Conservation (phyloP, 2,888 invertebrate genomes). For the Agriopis leucophaearia region DNA sequence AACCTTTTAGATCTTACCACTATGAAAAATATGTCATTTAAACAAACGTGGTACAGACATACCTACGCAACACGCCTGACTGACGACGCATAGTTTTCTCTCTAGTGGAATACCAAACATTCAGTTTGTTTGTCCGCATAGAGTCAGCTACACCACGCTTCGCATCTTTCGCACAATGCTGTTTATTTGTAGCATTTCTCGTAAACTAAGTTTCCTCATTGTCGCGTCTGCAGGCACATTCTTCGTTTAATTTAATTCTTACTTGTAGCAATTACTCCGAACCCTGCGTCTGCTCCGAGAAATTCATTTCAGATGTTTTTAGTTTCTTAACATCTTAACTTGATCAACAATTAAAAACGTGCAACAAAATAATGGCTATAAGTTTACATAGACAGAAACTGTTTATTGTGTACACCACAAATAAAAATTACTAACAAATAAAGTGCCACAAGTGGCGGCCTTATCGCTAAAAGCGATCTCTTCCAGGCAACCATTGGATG, state of each 20-base stretch:
- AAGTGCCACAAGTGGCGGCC: no score
- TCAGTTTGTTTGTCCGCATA: conserved; percentile 12
- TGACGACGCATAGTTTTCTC: conserved; percentile 1
- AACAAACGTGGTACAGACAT: not conserved
- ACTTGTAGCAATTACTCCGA: conserved; percentile 20
- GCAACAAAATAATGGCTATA: not conserved
- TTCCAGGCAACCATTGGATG: no score
- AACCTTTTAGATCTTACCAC: no score
- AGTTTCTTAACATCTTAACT: not conserved
- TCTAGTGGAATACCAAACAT: conserved; percentile 3
- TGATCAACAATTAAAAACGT: not conserved
- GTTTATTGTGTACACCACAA: no score
- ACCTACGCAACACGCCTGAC: not conserved
- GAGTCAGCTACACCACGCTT: conserved; percentile 1
- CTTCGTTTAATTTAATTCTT: conserved; percentile 24
- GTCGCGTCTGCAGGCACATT: conserved; percentile 15
- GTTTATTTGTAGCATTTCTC: conserved; percentile 18
- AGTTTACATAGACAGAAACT: no score
- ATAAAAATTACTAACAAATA: no score
- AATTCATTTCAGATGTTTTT: conserved; percentile 12
- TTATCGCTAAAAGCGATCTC: no score
- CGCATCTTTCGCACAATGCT: conserved; percentile 5
- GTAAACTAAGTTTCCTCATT: conserved; percentile 20
- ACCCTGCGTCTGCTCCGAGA: conserved; percentile 9
- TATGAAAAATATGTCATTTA: no score